A percentile compares a stretch with the other conserved stretches of the same genome.
Conservation (phyloP, 1,140 invertebrate species). For the Drosophila parvula region DNA sequence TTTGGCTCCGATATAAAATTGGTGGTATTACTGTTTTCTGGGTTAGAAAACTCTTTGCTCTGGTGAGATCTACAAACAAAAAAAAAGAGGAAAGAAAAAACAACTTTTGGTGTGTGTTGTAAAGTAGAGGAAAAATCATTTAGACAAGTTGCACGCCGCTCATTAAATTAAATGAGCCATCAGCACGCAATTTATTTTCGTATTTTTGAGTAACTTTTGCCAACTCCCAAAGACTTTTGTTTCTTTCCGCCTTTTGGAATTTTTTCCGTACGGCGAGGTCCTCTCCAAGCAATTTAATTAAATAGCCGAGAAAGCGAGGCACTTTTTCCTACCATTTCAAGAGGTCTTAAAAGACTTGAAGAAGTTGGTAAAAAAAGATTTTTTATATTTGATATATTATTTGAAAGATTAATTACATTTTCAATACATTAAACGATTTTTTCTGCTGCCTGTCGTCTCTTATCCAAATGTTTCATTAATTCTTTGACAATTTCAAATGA, state of each 20-base stretch:
- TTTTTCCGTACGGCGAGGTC: constrained; percentile 16
- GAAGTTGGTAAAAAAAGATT: background rate
- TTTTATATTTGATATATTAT: background rate
- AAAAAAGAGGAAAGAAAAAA: constrained; percentile 17
- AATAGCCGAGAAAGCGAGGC: constrained; percentile 9
- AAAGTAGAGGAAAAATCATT: constrained; percentile 80
- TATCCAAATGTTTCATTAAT: background rate
- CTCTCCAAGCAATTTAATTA: constrained; percentile 45
- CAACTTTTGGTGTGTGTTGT: constrained; percentile 29
- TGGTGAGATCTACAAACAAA: constrained; percentile 15
- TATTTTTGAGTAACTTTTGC: constrained; percentile 82
- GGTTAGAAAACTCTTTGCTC: constrained; percentile 20
- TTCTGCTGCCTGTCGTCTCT: background rate
- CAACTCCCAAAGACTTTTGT: constrained; percentile 39
- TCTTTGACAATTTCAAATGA: constrained; percentile 20
- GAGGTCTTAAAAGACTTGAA: background rate
- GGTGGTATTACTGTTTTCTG: constrained; percentile 52
- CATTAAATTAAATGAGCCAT: constrained; percentile 84
- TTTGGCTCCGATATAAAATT: constrained; percentile 32
- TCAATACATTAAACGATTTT: too few relatives aligned
- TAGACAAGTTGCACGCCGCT: constrained; percentile 84
- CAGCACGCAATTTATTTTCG: constrained; percentile 84
- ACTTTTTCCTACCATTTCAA: constrained; percentile 3
- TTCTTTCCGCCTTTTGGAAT: constrained; percentile 21
- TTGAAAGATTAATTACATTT: too few relatives aligned